Conservation (phyloP, 2,888 invertebrate species). For the Lagria hirta region DNA sequence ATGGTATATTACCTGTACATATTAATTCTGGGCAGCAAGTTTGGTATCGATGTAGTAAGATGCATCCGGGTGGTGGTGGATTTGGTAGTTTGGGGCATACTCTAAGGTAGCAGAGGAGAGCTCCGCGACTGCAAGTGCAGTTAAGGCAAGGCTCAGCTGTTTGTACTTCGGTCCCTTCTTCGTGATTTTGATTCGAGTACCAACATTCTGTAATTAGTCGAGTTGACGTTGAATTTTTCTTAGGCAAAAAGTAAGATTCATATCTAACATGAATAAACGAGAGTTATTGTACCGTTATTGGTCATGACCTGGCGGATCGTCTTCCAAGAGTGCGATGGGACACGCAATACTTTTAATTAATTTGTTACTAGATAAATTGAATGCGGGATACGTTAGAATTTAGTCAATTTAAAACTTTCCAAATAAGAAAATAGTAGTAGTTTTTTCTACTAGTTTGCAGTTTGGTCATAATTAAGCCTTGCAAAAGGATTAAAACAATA, state of each 20-base stretch:
- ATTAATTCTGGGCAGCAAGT: conserved; percentile 78
- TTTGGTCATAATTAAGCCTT: too few species aligned
- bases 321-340: too few species aligned
- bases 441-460: too few species aligned
- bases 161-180: conserved; percentile 65
- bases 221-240: conserved; percentile 5
- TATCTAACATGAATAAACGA: too few species aligned
- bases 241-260: neutral
- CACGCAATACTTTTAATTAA: too few species aligned
- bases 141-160: conserved; percentile 76
- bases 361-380: too few species aligned
- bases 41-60: conserved; percentile 66
- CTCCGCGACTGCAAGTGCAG: conserved; percentile 73
- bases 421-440: too few species aligned
- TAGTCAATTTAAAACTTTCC: too few species aligned
- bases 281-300: conserved; percentile 20
- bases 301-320: conserved; percentile 18
- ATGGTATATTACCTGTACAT: conserved; percentile 60
- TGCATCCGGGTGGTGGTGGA: conserved; percentile 74
- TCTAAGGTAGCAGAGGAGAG: conserved; percentile 73
- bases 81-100: conserved; percentile 75
- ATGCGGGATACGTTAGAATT: too few species aligned
- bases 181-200: conserved; percentile 70
- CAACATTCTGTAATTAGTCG: conserved; percentile 62
- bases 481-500: too few species aligned